Evolutionary conservation across 2,888 invertebrate species (phyloP).

Genomic region (Tipula helvola): DNA sequence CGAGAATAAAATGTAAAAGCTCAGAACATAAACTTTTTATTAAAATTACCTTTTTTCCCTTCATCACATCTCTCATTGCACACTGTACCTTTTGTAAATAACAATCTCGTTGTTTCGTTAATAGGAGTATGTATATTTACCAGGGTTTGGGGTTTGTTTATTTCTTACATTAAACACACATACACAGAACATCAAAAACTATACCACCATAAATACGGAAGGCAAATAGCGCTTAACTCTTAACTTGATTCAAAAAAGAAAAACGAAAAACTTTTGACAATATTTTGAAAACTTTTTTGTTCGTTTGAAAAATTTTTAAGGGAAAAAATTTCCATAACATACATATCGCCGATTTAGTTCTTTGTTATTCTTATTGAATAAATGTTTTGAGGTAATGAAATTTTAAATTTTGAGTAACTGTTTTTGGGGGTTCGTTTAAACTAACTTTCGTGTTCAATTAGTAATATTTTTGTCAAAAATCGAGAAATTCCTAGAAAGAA

Average conservation of each 20-base stretch:
- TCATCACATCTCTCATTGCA: background rate
- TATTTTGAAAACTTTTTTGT: background rate
- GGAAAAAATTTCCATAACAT: background rate
- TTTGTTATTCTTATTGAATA: no score
- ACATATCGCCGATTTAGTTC: background rate
- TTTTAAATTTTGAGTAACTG: no score
- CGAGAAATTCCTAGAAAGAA: no score
- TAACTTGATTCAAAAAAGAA: background rate
- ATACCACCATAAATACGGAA: background rate
- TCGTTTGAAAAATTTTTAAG: background rate
- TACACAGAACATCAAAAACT: background rate
- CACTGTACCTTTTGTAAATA: background rate
- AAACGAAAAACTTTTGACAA: background rate
- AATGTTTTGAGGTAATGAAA: no score
- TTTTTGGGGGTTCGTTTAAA: no score
- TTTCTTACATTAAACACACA: background rate
- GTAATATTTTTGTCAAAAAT: no score
- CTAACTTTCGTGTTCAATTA: no score
- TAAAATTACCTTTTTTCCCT: background rate
- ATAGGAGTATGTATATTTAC: background rate
- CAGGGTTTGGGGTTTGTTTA: background rate
- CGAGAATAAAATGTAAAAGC: background rate
- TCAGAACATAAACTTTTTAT: background rate
- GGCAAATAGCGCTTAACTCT: background rate
- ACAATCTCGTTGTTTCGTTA: background rate